phyloP scores from a whole-genome alignment of 2,888 invertebrate species.

The Drosophila subquinaria region DNA sequence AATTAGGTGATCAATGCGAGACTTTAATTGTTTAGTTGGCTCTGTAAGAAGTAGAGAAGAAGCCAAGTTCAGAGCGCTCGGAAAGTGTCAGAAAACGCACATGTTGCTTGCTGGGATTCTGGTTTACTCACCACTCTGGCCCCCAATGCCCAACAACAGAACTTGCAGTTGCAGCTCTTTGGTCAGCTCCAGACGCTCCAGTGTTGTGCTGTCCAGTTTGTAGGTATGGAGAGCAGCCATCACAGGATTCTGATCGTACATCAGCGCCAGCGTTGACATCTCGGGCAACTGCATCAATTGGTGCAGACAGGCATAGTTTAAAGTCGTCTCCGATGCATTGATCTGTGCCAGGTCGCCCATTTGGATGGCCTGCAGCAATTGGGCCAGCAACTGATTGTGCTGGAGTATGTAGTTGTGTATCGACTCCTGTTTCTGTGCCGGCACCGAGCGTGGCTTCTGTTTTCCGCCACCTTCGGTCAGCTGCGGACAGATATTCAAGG shows the following conservation, averaged over 20 bases:
- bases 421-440: conserved; percentile 75
- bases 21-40: conserved; percentile 21
- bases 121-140: conserved; percentile 65
- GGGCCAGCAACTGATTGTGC: conserved; percentile 81
- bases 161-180: conserved; percentile 63
- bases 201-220: conserved; percentile 61
- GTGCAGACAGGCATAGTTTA: conserved; percentile 71
- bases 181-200: conserved; percentile 55
- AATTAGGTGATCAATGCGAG: conserved; percentile 73
- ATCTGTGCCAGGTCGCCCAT: conserved; percentile 25
- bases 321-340: conserved; percentile 16
- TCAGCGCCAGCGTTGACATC: conserved; percentile 58
- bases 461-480: conserved; percentile 47
- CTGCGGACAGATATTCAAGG: conserved; percentile 90
- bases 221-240: conserved; percentile 79
- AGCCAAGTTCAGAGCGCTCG: too few species aligned
- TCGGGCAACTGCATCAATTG: conserved; percentile 70
- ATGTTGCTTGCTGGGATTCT: not conserved
- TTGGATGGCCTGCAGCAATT: conserved; percentile 78
- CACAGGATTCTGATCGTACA: conserved; percentile 71
- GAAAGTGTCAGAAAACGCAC: too few species aligned
- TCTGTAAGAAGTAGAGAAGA: conserved; percentile 23
- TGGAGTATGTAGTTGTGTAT: conserved; percentile 83
- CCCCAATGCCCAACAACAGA: conserved; percentile 62
- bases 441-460: conserved; percentile 38